phyloP scores from a whole-genome alignment of 2,113 vertebrate genomes.

The Gymnarchus niloticus region DNA sequence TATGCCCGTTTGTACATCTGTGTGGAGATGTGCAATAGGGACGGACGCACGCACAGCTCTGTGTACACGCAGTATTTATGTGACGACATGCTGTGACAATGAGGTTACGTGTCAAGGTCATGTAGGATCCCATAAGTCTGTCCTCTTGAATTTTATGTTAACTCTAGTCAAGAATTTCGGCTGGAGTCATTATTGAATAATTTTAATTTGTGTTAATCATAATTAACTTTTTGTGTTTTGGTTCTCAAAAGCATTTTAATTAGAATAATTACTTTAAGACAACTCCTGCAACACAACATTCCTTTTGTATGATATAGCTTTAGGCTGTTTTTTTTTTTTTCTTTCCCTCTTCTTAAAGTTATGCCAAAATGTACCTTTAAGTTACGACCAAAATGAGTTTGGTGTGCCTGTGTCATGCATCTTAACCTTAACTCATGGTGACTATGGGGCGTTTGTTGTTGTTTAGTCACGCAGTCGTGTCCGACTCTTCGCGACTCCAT shows the following conservation, averaged over 20 bases:
- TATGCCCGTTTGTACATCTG: slow-evolving; percentile 63
- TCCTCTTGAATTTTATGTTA: neutral
- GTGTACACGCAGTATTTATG: slow-evolving; percentile 31
- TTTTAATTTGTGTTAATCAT: slow-evolving; percentile 2
- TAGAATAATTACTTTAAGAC: neutral
- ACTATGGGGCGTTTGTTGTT: neutral
- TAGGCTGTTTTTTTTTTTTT: neutral
- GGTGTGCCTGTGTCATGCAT: slow-evolving; percentile 38
- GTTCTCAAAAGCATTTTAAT: slow-evolving; percentile 11
- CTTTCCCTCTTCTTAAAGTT: slow-evolving; percentile 21
- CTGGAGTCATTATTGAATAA: neutral
- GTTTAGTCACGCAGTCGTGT: too few relatives aligned
- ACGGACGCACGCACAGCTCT: slow-evolving; percentile 29
- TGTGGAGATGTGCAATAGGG: neutral
- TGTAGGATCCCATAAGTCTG: slow-evolving; percentile 10
- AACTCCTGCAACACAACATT: neutral
- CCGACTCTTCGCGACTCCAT: too few relatives aligned
- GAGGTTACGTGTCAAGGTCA: slow-evolving; percentile 19
- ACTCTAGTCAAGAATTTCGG: neutral
- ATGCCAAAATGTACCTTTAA: slow-evolving; percentile 35
- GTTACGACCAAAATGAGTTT: slow-evolving; percentile 42
- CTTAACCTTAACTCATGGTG: slow-evolving; percentile 13
- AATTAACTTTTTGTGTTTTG: neutral
- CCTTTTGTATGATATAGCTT: neutral
- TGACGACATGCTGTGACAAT: slow-evolving; percentile 44